These are phyloP conservation scores for Tyto alba DNA, from an alignment of 2,113 vertebrate species.

Conservation along the genomic window DNA sequence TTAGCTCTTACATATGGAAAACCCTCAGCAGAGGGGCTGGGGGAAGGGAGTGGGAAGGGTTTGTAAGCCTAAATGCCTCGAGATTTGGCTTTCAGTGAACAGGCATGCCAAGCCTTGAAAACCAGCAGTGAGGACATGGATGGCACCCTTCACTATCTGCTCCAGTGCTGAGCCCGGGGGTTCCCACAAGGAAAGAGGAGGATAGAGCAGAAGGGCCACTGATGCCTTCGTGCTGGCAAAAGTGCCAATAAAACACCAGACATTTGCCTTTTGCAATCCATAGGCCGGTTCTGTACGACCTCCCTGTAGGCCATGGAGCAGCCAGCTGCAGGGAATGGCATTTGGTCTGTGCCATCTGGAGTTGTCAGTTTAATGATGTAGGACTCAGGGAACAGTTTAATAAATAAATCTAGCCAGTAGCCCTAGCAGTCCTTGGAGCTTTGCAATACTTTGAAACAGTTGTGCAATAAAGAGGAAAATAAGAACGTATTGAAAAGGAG, in stretches of 20 bases:
- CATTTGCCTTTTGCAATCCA: neutral
- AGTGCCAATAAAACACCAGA: neutral
- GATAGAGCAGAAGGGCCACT: neutral
- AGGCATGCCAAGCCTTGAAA: neutral
- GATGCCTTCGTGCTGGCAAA: fast-evolving
- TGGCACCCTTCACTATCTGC: neutral
- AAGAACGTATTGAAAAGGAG: neutral
- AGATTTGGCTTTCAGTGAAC: neutral
- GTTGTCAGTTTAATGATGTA: neutral
- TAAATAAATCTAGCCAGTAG: neutral
- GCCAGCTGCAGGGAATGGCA: neutral
- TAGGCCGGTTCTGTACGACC: neutral
- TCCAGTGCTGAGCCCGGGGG: neutral
- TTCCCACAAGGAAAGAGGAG: neutral
- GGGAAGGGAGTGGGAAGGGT: neutral
- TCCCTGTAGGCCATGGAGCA: neutral
- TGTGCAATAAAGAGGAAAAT: neutral
- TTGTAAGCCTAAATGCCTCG: neutral
- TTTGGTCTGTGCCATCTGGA: neutral
- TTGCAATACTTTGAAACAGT: neutral
- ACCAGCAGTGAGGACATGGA: fast-evolving
- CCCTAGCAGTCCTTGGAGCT: neutral
- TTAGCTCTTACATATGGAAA: neutral
- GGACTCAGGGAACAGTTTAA: neutral
- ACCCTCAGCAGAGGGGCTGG: neutral